A percentile compares a stretch with the other conserved stretches of the same genome.
phyloP scores from a whole-genome alignment of 2,113 vertebrate species.

The Pachycephala philippinensis region DNA sequence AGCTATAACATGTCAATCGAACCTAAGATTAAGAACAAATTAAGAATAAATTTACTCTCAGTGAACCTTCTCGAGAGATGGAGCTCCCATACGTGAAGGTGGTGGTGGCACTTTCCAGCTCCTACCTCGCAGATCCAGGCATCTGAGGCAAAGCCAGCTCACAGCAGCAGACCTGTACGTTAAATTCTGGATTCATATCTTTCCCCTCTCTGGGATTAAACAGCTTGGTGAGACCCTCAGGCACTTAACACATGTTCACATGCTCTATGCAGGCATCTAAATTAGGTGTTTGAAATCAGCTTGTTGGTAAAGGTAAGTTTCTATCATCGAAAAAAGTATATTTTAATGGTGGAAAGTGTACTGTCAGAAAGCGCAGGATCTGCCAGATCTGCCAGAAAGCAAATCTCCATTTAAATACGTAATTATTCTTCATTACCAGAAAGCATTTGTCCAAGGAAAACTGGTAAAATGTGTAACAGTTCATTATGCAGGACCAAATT shows the following conservation, averaged over 20 bases:
- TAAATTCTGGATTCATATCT: neutral
- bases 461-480: slow-evolving; percentile 31
- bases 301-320: neutral
- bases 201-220: neutral
- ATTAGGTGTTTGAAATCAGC: neutral
- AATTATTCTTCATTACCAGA: slow-evolving; percentile 26
- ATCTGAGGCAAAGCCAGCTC: neutral
- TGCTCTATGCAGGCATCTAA: neutral
- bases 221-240: neutral
- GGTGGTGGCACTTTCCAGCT: neutral
- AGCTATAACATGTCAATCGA: slow-evolving; percentile 30
- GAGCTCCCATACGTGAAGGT: neutral
- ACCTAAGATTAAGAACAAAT: slow-evolving; percentile 63
- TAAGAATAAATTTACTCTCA: slow-evolving; percentile 63
- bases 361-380: neutral
- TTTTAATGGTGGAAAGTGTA: neutral
- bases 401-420: slow-evolving; percentile 32
- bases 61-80: neutral
- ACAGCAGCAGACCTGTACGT: neutral
- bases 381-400: neutral
- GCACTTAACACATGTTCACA: neutral
- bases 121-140: neutral
- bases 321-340: neutral
- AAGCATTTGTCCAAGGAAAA: neutral
- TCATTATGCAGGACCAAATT: slow-evolving; percentile 40